A percentile compares a stretch with the other conserved stretches of the same genome.
These are phyloP conservation scores for Caenorhabditis sulstoni DNA, from an alignment of 2,888 invertebrate species.

Conservation along the genomic window DNA sequence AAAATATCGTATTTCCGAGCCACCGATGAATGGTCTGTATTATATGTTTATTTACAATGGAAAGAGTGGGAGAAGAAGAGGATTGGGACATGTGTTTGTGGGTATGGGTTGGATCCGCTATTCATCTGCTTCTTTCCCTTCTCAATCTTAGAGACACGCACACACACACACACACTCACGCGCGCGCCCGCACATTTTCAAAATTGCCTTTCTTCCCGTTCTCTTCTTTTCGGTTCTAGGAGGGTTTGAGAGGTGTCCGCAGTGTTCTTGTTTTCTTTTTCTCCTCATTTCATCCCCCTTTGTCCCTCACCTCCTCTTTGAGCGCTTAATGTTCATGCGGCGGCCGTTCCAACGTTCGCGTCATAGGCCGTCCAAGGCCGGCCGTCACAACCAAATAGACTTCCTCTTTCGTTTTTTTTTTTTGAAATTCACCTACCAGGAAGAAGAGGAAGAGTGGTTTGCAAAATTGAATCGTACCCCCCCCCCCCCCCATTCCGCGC, in stretches of 20 bases:
- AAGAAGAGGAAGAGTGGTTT: background rate
- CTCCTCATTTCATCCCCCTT: constrained; percentile 10
- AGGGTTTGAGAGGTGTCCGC: no score
- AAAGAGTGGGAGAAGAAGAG: background rate
- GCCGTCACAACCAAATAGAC: background rate
- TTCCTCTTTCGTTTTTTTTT: background rate
- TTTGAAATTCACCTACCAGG: background rate
- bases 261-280: constrained; percentile 14
- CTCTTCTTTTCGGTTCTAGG: background rate
- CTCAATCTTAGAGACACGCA: no score
- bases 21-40: background rate
- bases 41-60: background rate
- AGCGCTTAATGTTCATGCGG: constrained; percentile 8
- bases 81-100: constrained; percentile 36
- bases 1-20: no score
- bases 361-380: background rate
- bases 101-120: constrained; percentile 29
- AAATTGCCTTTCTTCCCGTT: constrained; percentile 36
- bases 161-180: background rate
- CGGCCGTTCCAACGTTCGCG: no score
- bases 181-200: constrained; percentile 52
- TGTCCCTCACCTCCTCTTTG: constrained; percentile 1
- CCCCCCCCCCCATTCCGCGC: no score
- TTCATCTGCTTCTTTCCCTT: background rate
- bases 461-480: no score